These are phyloP conservation scores for Orcinus orca DNA, from an alignment of 2,113 vertebrate species.

Conservation along the genomic window DNA sequence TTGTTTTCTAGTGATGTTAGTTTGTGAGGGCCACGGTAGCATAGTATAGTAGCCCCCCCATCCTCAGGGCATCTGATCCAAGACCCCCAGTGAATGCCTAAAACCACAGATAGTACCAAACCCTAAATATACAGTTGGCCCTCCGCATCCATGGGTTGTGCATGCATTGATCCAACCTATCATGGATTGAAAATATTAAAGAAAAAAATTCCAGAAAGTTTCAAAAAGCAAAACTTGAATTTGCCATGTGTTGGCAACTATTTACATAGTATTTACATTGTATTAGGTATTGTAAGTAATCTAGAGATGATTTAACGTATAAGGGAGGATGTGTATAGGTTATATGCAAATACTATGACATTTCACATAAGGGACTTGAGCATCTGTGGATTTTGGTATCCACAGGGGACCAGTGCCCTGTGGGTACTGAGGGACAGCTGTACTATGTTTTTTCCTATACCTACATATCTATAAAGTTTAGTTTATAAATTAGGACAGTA, in stretches of 20 bases:
- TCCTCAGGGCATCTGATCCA: background rate
- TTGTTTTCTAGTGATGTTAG: background rate
- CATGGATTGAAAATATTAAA: background rate
- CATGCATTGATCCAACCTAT: background rate
- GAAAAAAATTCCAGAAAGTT: background rate
- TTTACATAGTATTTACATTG: background rate
- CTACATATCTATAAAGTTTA: background rate
- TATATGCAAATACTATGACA: background rate
- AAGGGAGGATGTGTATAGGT: background rate
- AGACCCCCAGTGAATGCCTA: background rate
- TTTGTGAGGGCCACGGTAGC: background rate
- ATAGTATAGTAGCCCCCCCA: background rate
- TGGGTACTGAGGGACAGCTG: background rate
- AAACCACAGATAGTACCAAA: background rate
- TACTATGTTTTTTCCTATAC: background rate
- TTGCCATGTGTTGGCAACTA: background rate
- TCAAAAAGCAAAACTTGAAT: background rate
- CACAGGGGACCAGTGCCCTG: background rate
- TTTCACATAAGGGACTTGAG: background rate
- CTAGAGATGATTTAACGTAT: background rate
- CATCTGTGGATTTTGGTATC: background rate
- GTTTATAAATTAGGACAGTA: background rate
- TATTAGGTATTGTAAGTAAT: background rate
- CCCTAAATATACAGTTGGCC: background rate
- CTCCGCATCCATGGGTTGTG: background rate